Conservation (phyloP, 1,140 invertebrate genomes). For the Vollenhovia emeryi region DNA sequence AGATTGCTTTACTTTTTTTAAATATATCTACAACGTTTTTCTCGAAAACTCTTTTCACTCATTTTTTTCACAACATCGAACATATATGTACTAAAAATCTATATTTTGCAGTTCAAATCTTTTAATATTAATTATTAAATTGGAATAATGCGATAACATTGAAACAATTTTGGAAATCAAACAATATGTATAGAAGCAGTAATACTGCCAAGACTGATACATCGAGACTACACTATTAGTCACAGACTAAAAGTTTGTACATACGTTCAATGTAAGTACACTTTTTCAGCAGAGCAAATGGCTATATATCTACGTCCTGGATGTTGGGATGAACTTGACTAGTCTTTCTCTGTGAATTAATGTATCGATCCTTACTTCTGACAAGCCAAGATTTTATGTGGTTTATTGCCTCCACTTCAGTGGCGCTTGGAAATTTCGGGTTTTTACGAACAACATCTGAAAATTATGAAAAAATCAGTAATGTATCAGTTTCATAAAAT, state of each 20-base stretch:
- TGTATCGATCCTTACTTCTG: conserved; percentile 41
- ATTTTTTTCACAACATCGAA: neutral
- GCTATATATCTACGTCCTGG: neutral
- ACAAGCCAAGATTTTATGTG: conserved; percentile 32
- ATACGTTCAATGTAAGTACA: neutral
- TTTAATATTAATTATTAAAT: conserved; percentile 15
- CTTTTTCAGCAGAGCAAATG: neutral
- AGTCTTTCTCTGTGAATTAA: neutral
- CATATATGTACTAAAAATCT: conserved; percentile 1
- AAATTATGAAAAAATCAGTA: neutral
- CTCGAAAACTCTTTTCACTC: neutral
- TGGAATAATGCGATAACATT: neutral
- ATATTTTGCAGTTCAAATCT: neutral
- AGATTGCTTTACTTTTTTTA: neutral
- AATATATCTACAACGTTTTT: conserved; percentile 14
- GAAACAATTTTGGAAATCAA: conserved; percentile 1
- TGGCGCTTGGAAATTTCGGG: neutral
- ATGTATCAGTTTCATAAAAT: conserved; percentile 11
- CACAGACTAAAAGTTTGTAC: neutral
- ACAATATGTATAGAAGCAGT: conserved; percentile 1
- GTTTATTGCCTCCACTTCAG: conserved; percentile 4
- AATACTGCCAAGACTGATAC: no score
- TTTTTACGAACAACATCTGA: conserved; percentile 22
- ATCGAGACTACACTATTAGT: conserved; percentile 6
- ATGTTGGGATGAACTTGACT: neutral